phyloP scores from a whole-genome alignment of 2,113 vertebrate genomes.

The Malurus melanocephalus region DNA sequence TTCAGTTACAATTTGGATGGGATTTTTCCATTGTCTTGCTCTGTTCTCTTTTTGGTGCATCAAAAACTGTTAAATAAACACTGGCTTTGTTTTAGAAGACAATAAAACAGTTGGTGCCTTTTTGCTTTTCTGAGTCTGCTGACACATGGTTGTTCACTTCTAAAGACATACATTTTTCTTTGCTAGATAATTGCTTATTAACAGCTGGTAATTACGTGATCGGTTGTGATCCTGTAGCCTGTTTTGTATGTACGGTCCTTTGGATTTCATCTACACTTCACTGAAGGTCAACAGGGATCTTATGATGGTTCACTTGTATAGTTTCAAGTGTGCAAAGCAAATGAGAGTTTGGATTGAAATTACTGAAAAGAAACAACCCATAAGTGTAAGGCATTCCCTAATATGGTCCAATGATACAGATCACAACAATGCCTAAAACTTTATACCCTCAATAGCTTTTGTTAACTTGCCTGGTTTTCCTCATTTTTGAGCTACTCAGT shows the following conservation, averaged over 20 bases:
- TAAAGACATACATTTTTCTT: not conserved
- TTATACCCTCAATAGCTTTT: not conserved
- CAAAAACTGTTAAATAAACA: not conserved
- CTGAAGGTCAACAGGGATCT: not conserved
- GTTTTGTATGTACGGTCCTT: not conserved
- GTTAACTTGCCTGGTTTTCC: not conserved
- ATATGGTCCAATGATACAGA: not conserved
- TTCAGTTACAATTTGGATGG: not conserved
- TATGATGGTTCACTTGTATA: accelerated
- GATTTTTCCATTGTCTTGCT: not conserved
- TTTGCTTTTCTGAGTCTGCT: not conserved
- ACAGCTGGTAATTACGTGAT: not conserved
- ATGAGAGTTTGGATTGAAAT: not conserved
- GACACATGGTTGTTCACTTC: not conserved
- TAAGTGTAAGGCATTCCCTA: not conserved
- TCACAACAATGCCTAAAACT: not conserved
- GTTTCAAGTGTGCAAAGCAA: not conserved
- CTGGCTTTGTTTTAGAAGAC: not conserved
- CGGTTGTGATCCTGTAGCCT: not conserved
- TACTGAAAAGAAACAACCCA: not conserved
- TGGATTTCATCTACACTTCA: not conserved
- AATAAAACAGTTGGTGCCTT: not conserved
- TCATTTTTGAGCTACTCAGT: not conserved
- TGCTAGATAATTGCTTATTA: not conserved
- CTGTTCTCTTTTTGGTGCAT: not conserved